Evolutionary conservation across 1,140 invertebrate genomes (phyloP).

Genomic region (Ips nitidus): DNA sequence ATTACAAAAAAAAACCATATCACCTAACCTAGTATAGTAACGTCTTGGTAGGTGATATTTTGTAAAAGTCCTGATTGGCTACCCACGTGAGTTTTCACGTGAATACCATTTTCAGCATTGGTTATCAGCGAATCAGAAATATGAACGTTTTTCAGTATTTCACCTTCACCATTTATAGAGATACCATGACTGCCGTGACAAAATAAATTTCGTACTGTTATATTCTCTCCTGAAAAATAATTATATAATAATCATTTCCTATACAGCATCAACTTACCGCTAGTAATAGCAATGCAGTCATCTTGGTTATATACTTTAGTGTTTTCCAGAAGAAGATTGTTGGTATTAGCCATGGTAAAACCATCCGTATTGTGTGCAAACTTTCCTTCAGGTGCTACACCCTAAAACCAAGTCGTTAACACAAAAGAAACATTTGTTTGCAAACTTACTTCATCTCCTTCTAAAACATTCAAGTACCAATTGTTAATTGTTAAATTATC

Average conservation of each 20-base stretch:
- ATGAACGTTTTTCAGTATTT: constrained; percentile 11
- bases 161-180: constrained; percentile 12
- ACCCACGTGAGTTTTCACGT: constrained; percentile 21
- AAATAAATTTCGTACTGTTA: constrained; percentile 10
- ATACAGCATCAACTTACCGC: background rate
- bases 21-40: constrained; percentile 21
- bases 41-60: constrained; percentile 22
- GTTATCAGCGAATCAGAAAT: constrained; percentile 6
- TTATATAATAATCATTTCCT: background rate
- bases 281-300: constrained; percentile 20
- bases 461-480: constrained; percentile 10
- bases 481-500: constrained; percentile 7
- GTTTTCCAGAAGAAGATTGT: constrained; percentile 7
- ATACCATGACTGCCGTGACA: constrained; percentile 14
- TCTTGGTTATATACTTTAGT: constrained; percentile 22
- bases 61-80: constrained; percentile 11
- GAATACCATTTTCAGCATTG: constrained; percentile 24
- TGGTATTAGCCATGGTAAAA: constrained; percentile 8
- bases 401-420: background rate
- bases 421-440: background rate
- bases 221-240: constrained; percentile 15
- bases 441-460: constrained; percentile 11
- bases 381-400: background rate
- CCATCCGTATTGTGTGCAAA: constrained; percentile 22
- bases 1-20: background rate